Base-by-base conservation (phyloP, 2,113 vertebrate genomes). In the Cacatua alba region DNA sequence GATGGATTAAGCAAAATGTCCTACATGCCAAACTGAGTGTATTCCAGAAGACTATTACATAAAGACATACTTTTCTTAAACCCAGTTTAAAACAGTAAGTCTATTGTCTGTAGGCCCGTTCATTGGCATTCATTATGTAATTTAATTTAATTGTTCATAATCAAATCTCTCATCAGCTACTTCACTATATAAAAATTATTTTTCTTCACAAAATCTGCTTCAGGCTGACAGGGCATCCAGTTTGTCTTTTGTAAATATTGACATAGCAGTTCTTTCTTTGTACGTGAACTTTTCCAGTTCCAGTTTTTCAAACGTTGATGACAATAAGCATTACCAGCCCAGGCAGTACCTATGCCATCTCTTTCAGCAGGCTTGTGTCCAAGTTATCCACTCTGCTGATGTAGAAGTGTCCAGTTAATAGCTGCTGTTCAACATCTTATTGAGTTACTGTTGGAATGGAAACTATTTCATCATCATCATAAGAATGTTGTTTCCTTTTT, bases 181-280 rank as follows among this genome's bases (percentile, higher is more conserved):
- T 91, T 91, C 67, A 79, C 53, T 88, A 62, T 19, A 53, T 78
- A 70, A 95, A 86, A 96, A 75, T 31, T 60, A 46, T 19, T 79
- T 89, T 87, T 87, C 29, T 72, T 92, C 28, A 69, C 31, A 82
- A 69, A 91, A 71, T 87, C 53, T 57, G 26, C 59, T 70, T 75
- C 18, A 72, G 69, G 7, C 35, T 92, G 80, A 84, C 43, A 89
- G 51, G 9, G 15, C 74, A 87, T 88, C 20, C 20, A 75, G 0
- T 91, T 89, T 89, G 18, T 60, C 69, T 75, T 95, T 48, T 91
- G n/a, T 89, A 93, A 94, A 93, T 93, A 87, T 65, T 96, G 90
- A 82, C 53, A 17, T 55, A 65, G 60, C 31, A 49, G 29, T 80
- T 86, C 37, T 68, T 77, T 95, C 86, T 74, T 81, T 87, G 79